Evolutionary conservation across 2,113 vertebrate species (phyloP).

Genomic region (Halcyon senegalensis): DNA sequence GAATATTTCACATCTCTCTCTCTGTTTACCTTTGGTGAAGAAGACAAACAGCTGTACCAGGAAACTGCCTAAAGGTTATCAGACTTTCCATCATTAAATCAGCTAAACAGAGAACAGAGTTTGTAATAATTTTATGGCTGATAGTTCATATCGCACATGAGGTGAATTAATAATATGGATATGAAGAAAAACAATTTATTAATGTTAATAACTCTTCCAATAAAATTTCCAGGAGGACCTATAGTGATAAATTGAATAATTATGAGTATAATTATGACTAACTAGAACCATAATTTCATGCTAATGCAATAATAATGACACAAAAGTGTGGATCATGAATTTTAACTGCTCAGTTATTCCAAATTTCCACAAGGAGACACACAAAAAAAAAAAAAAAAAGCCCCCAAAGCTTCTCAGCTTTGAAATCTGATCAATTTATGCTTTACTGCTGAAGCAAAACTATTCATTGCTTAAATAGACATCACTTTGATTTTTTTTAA

Average conservation of each 20-base stretch:
- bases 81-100: constrained; percentile 12
- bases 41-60: not conserved
- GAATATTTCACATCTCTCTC: not conserved
- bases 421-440: constrained; percentile 18
- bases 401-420: not conserved
- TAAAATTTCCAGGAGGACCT: constrained; percentile 82
- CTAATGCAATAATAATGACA: constrained; percentile 86
- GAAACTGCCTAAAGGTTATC: constrained; percentile 45
- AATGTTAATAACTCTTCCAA: constrained; percentile 82
- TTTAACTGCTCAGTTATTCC: constrained; percentile 80
- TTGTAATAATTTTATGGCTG: constrained; percentile 66
- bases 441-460: not conserved
- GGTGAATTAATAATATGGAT: constrained; percentile 76
- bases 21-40: not conserved
- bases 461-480: not conserved
- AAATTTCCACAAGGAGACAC: constrained; percentile 66
- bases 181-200: constrained; percentile 87
- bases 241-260: constrained; percentile 85
- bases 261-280: constrained; percentile 83
- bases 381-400: not conserved
- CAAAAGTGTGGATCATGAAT: constrained; percentile 82
- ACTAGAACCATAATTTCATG: constrained; percentile 83
- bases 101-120: constrained; percentile 8
- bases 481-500: not conserved
- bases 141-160: constrained; percentile 76